Base-by-base conservation (phyloP, 2,888 invertebrate species). In the Drosophila nigritarsus region DNA sequence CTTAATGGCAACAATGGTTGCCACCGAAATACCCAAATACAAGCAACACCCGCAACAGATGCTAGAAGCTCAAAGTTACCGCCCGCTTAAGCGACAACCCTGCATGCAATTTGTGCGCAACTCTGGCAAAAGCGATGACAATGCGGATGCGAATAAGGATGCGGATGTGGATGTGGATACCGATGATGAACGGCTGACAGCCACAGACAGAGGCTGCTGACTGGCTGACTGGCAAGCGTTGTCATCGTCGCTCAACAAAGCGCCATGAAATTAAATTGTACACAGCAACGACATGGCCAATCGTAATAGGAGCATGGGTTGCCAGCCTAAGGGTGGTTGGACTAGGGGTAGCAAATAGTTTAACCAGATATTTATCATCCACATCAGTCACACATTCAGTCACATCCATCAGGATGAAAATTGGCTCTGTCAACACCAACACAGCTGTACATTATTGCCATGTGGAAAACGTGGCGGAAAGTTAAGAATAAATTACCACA, bases 261-360 rank as follows among this genome's bases (percentile, higher is more conserved):
- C 88, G 90, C 77, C 90, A 85, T 77, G 77, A 90, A 90, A 90
- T 87, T 90, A 86, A 83, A 90, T 81, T 86, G 75, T 86, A 83
- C 75, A 82, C 77, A 73, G 30, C 61, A 73, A 51, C 64, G 71
- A 72, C 75, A 73, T 59, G 65, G 51, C 48, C 77, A 73, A 61
- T 58, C 61, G 53, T 30, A 32, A 24, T 40, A 42, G 56, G 40
- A 30, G 29, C 40, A 56, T 24, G 30, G 49, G 18, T 30, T 32
- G 29, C 30, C 24, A 24, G 53, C n/a, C 34, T 15, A 54, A 20
- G 60, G 20, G 13, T 5, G 5, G 1, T 4, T 30, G 24, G 9
- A 24, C 7, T 6, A 61, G 64, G 59, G 42, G 63, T 55, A 60
- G 83, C 89, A 86, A 90, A 90, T 90, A 90, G 88, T 87, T 87